Evolutionary conservation across 2,888 invertebrate species (phyloP).

Genomic region (Alcis repandata): DNA sequence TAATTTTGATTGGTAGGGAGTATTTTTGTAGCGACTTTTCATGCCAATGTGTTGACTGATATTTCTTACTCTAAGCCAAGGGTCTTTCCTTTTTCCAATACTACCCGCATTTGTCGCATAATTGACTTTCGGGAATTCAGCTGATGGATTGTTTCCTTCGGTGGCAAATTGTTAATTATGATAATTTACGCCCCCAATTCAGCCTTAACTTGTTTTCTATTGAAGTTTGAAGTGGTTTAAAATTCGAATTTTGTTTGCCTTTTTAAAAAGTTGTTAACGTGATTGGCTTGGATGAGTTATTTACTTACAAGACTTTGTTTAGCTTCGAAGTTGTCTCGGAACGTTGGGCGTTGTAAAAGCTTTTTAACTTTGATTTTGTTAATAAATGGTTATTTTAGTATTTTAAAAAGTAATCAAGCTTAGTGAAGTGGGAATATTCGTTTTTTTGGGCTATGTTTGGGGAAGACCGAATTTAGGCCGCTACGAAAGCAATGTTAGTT

Average conservation of each 20-base stretch:
- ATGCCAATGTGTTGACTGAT: background rate
- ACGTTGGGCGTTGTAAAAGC: slow-evolving; percentile 8
- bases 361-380: slow-evolving; percentile 17
- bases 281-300: slow-evolving; percentile 23
- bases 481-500: too few relatives aligned
- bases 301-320: slow-evolving; percentile 16
- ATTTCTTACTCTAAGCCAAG: background rate
- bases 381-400: background rate
- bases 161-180: slow-evolving; percentile 78
- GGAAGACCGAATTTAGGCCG: too few relatives aligned
- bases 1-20: too few relatives aligned
- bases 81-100: slow-evolving; percentile 41
- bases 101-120: slow-evolving; percentile 58
- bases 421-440: background rate
- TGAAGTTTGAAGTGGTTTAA: slow-evolving; percentile 52
- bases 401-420: background rate
- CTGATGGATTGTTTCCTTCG: slow-evolving; percentile 78
- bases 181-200: slow-evolving; percentile 62
- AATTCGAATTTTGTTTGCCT: slow-evolving; percentile 59
- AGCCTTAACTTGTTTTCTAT: slow-evolving; percentile 29
- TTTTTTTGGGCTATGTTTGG: too few relatives aligned
- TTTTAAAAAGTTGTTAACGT: slow-evolving; percentile 54
- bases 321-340: slow-evolving; percentile 6
- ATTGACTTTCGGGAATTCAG: slow-evolving; percentile 69
- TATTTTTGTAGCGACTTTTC: background rate